Evolutionary conservation across 1,140 invertebrate genomes (phyloP), one percentile per base, ranked within the genome.

Genomic region (Uloborus diversus): DNA sequence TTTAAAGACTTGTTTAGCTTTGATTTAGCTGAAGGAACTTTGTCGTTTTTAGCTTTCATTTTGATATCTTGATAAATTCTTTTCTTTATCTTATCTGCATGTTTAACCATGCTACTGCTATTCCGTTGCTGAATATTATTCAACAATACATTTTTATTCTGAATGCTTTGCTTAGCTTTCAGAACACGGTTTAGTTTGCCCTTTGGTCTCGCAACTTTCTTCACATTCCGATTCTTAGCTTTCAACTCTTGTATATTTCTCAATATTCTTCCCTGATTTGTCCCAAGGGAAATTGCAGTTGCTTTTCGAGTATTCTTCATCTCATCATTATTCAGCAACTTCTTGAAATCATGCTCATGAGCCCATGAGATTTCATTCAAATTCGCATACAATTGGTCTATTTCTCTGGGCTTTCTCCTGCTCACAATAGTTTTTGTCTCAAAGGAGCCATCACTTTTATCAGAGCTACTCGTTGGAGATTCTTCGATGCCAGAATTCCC

Each of bases 311-410:
- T 17, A 9, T 47, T 47, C 17, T 47, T 47, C 17, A 47, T 17
- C 17, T 73, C 57, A 28, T 53, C 56, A 49, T 47, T 61, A 9
- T 57, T 53, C 2, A 73, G 56, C 56, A 73, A 17, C 13, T 73
- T 73, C 56, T 73, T 73, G 57, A 73, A 73, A 30, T 57, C 61
- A n/a, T 33, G 27, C 9, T 59, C 53, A 14, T 73, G 69, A n/a
- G 53, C 35, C 69, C 69, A 73, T 11, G 69, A 42, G 23, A 73
- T 73, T 49, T 73, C 69, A 32, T 73, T 47, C 5, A 73, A 47
- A 23, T 73, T 73, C 20, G 59, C 27, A 61, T 73, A 73, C 14
- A 73, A n/a, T 4, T 20, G 2, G 27, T 59, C 49, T 17, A 73
- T 61, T 61, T 73, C 69, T 35, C 68, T 56, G 49, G 37, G 23